Conservation (phyloP, 2,113 vertebrate species). For the Cettia cetti region DNA sequence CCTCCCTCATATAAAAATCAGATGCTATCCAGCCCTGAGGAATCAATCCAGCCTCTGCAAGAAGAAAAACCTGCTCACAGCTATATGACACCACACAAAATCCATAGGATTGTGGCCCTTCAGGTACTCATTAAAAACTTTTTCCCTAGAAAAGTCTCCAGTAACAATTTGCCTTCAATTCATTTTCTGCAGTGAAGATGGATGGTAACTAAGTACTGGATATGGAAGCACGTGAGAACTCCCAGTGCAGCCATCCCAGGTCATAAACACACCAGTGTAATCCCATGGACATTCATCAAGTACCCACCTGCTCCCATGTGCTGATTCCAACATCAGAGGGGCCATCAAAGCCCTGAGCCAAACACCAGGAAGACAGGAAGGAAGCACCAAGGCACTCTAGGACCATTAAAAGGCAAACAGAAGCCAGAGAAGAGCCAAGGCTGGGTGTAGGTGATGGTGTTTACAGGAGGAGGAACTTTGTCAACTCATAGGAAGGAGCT, state of each 20-base stretch:
- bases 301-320: not conserved
- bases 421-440: not conserved
- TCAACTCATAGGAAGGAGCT: not conserved
- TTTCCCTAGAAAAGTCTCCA: not conserved
- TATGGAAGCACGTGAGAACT: not conserved
- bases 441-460: not conserved
- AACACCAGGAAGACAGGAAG: not conserved
- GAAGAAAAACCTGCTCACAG: not conserved
- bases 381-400: not conserved
- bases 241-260: not conserved
- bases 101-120: not conserved
- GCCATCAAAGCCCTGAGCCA: not conserved
- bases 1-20: not conserved
- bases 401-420: not conserved
- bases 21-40: not conserved
- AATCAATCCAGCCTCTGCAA: not conserved
- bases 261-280: not conserved
- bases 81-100: not conserved
- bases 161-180: not conserved
- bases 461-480: not conserved
- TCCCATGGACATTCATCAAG: not conserved
- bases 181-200: not conserved
- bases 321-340: not conserved
- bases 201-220: not conserved
- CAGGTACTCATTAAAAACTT: not conserved